Percentiles rank a stretch among this genome's conserved stretches.
Conservation (phyloP, 1,140 invertebrate genomes). For the Heliconius hermathena region DNA sequence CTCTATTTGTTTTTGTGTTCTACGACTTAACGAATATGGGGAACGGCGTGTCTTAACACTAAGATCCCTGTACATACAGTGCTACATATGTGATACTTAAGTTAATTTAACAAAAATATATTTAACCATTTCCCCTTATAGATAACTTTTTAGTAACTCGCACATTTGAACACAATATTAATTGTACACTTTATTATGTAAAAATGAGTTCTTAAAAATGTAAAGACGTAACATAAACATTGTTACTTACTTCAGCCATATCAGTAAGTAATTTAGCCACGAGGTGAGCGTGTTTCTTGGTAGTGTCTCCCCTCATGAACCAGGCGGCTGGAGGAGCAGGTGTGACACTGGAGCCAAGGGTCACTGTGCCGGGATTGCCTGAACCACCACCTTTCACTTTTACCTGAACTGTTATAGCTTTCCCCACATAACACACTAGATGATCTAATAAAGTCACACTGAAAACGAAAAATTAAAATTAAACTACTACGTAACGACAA, state of each 20-base stretch:
- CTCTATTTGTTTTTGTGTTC: too few species aligned
- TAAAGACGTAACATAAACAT: not conserved
- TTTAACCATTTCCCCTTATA: too few species aligned
- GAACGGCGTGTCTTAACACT: too few species aligned
- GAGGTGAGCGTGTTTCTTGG: slow-evolving; percentile 91
- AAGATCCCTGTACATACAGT: too few species aligned
- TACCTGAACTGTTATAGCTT: slow-evolving; percentile 73
- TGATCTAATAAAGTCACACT: slow-evolving; percentile 74
- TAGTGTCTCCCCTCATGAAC: slow-evolving; percentile 93
- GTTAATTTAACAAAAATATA: too few species aligned
- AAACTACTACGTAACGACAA: too few species aligned
- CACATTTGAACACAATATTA: not conserved
- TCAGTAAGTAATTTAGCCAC: slow-evolving; percentile 95
- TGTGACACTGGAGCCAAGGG: slow-evolving; percentile 52
- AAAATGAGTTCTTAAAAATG: too few species aligned
- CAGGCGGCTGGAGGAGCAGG: slow-evolving; percentile 80
- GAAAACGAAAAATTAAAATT: not conserved
- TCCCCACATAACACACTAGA: slow-evolving; percentile 74
- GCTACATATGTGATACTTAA: too few species aligned
- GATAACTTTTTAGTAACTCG: too few species aligned
- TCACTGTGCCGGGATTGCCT: slow-evolving; percentile 76
- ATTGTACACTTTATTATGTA: not conserved
- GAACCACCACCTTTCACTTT: slow-evolving; percentile 84
- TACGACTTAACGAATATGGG: too few species aligned
- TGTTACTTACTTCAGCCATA: slow-evolving; percentile 89